A percentile compares a stretch with the other conserved stretches of the same genome.
Conservation (phyloP, 2,888 invertebrate genomes). For the Dinocampus coccinellae region DNA sequence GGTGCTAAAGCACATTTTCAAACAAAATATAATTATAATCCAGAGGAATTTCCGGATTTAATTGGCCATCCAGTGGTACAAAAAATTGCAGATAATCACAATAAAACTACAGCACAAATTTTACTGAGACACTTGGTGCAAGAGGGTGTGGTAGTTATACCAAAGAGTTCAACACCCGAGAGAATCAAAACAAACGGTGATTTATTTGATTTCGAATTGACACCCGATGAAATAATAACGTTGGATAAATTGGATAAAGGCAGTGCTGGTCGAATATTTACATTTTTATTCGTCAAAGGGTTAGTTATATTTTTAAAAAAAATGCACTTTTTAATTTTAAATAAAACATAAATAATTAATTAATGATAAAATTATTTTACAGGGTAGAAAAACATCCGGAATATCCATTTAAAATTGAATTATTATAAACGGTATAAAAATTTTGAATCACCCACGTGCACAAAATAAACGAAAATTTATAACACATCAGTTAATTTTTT, state of each 20-base stretch:
- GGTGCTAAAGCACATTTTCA: constrained; percentile 72
- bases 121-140: constrained; percentile 79
- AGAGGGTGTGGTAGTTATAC: constrained; percentile 79
- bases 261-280: constrained; percentile 77
- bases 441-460: constrained; percentile 7
- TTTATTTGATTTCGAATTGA: constrained; percentile 76
- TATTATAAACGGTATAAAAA: constrained; percentile 36
- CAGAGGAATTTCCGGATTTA: constrained; percentile 72
- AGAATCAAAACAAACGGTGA: constrained; percentile 80
- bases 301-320: constrained; percentile 46
- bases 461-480: constrained; percentile 24
- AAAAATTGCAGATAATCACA: constrained; percentile 73
- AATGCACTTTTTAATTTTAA: background rate
- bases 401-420: constrained; percentile 74
- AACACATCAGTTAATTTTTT: background rate
- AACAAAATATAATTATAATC: constrained; percentile 61
- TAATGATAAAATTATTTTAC: constrained; percentile 42
- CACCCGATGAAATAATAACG: constrained; percentile 71
- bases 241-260: constrained; percentile 75
- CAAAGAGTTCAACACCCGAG: constrained; percentile 81
- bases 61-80: constrained; percentile 74
- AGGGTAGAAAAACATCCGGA: constrained; percentile 79
- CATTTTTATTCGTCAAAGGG: constrained; percentile 73
- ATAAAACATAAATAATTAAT: background rate
- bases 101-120: constrained; percentile 79